phyloP scores from a whole-genome alignment of 2,113 vertebrate genomes.

The Neolamprologus toae region DNA sequence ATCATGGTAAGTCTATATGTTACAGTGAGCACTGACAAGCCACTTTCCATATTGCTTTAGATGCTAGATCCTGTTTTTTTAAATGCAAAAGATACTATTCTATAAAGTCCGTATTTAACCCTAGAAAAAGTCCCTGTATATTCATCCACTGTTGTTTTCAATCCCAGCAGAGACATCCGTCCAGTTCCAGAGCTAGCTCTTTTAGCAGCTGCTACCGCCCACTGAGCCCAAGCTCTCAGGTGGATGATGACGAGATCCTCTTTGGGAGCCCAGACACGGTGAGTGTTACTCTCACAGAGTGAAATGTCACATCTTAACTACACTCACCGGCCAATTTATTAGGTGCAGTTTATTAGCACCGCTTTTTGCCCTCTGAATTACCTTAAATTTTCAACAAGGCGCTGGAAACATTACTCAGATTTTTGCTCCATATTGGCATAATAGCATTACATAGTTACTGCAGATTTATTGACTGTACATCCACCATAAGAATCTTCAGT shows the following conservation, averaged over 20 bases:
- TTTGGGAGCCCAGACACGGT: slow-evolving; percentile 65
- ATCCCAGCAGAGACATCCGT: not conserved
- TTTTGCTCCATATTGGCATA: not conserved
- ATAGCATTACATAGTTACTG: not conserved
- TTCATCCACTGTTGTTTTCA: not conserved
- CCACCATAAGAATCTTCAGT: not conserved
- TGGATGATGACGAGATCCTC: slow-evolving; percentile 69
- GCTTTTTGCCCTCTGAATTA: not conserved
- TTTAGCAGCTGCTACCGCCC: slow-evolving; percentile 58
- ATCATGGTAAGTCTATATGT: not conserved
- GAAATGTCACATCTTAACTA: not conserved
- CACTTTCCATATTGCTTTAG: not conserved
- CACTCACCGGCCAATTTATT: not conserved
- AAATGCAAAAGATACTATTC: not conserved
- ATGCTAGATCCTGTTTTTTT: not conserved
- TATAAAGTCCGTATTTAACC: not conserved
- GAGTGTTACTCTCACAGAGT: not conserved
- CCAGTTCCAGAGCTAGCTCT: not conserved
- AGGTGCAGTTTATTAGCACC: not conserved
- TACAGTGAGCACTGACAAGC: not conserved
- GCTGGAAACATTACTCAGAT: not conserved
- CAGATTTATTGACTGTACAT: not conserved
- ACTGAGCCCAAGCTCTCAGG: slow-evolving; percentile 56
- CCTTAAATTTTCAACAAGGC: not conserved
- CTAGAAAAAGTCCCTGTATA: not conserved